These are phyloP conservation scores for Microtus richardsoni DNA, from an alignment of 2,113 vertebrate genomes.

Conservation along the genomic window DNA sequence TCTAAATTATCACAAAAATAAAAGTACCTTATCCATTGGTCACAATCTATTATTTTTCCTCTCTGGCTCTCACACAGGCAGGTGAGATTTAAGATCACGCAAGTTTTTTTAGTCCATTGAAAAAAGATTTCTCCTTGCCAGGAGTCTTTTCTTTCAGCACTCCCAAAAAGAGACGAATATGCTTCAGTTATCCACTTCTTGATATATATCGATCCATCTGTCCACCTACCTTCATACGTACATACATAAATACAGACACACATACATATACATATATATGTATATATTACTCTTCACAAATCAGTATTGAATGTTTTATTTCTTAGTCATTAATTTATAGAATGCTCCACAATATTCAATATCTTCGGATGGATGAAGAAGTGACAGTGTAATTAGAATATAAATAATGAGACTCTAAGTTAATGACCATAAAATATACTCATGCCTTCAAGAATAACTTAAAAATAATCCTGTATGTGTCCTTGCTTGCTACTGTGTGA, in stretches of 20 bases:
- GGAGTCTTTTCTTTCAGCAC: background rate
- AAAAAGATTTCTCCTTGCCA: background rate
- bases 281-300: background rate
- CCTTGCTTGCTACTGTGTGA: background rate
- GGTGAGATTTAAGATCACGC: background rate
- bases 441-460: background rate
- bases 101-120: background rate
- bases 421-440: background rate
- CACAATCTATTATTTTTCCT: background rate
- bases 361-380: background rate
- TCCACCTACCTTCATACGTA: too few relatives aligned
- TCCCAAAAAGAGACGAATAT: background rate
- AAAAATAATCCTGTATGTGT: background rate
- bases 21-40: background rate
- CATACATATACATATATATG: too few relatives aligned
- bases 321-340: background rate
- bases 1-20: background rate
- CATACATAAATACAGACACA: too few relatives aligned
- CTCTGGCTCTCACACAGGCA: too few relatives aligned
- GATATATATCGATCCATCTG: background rate
- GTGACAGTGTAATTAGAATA: background rate
- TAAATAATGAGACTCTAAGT: background rate
- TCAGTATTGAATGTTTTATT: background rate
- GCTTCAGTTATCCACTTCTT: background rate
- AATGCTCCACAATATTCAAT: background rate